These are phyloP conservation scores for Lithobates sylvaticus DNA, from an alignment of 2,797 vertebrate genomes.

Conservation along the genomic window DNA sequence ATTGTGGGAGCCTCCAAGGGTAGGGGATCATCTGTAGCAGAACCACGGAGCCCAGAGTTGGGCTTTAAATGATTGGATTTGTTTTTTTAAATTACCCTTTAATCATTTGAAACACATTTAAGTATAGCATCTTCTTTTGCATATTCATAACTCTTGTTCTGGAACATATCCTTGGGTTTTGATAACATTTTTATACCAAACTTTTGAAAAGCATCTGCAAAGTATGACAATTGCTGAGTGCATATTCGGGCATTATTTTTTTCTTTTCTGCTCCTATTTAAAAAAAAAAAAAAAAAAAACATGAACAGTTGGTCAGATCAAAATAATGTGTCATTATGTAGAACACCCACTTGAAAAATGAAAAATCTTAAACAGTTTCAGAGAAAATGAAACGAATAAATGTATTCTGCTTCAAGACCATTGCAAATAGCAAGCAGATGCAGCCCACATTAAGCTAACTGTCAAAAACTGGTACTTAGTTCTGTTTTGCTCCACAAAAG, in stretches of 20 bases:
- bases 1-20: too few relatives aligned
- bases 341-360: conserved; percentile 59
- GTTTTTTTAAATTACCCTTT: too few relatives aligned
- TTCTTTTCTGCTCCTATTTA: conserved; percentile 34
- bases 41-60: too few relatives aligned
- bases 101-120: background rate
- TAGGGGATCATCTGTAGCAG: too few relatives aligned
- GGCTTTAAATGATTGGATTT: too few relatives aligned
- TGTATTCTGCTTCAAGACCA: conserved; percentile 11
- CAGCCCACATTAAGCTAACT: conserved; percentile 44
- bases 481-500: conserved; percentile 29
- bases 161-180: conserved; percentile 16
- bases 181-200: conserved; percentile 6
- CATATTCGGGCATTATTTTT: conserved; percentile 43
- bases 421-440: conserved; percentile 51
- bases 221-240: conserved; percentile 36
- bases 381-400: conserved; percentile 37
- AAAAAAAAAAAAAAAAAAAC: conserved; percentile 54
- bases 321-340: conserved; percentile 60
- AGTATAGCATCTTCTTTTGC: conserved; percentile 18
- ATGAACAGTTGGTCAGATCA: conserved; percentile 62
- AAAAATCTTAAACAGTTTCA: conserved; percentile 43
- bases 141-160: conserved; percentile 24
- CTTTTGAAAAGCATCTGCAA: conserved; percentile 29
- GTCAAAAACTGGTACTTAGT: conserved; percentile 21